Percentiles rank a stretch among this genome's conserved stretches.
These are phyloP conservation scores for Motacilla alba DNA, from an alignment of 2,113 vertebrate genomes.

Conservation along the genomic window DNA sequence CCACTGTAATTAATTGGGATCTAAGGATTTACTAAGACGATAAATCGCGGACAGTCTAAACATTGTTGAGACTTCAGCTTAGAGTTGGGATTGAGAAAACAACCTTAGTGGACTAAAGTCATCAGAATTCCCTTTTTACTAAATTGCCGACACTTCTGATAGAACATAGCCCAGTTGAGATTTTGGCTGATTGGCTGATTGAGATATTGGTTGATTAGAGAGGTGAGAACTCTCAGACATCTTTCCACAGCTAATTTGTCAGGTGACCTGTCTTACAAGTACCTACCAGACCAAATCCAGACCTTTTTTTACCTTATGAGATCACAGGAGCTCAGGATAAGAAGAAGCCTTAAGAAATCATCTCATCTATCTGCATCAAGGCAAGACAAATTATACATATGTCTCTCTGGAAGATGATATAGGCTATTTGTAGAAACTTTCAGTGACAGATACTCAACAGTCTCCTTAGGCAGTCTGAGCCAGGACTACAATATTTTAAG, in stretches of 20 bases:
- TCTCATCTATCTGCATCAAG: neutral
- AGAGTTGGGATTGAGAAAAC: neutral
- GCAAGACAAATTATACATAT: neutral
- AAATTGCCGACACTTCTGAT: neutral
- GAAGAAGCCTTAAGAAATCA: neutral
- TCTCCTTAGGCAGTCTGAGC: neutral
- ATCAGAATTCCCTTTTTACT: neutral
- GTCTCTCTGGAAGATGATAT: neutral
- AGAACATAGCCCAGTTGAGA: neutral
- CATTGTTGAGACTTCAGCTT: neutral
- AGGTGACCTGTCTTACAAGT: neutral
- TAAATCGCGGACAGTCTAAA: neutral
- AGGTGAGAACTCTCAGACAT: neutral
- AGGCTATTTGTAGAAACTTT: neutral
- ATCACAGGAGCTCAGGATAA: neutral
- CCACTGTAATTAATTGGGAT: neutral
- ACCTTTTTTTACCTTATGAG: neutral
- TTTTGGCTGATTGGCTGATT: neutral
- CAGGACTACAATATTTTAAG: neutral
- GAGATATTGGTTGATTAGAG: neutral
- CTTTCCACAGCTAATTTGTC: neutral
- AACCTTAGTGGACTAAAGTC: neutral
- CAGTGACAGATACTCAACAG: neutral
- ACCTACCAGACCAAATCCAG: neutral
- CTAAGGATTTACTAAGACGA: neutral